Evolutionary conservation across 2,113 vertebrate genomes (phyloP), one percentile per base, ranked within the genome.

Genomic region (Desmodus rotundus): DNA sequence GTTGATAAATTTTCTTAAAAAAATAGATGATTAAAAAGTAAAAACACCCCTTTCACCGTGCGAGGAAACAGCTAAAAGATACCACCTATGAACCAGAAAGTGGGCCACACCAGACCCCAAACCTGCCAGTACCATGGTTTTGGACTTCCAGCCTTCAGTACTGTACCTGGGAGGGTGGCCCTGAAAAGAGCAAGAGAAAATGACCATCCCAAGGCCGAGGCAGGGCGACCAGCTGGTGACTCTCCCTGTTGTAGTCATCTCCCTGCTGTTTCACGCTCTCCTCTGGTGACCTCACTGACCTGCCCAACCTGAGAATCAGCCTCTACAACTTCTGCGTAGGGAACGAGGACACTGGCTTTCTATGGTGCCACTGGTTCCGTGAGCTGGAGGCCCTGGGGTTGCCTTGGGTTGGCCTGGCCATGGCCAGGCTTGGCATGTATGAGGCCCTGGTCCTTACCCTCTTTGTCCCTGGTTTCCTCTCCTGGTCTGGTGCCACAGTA

Each of bases 301-400:
- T 97, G 36, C 97, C 98, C 20, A 16, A 94, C 38, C 98, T 98
- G 87, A 3, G 63, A 15, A 97, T 98, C 0, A 98, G 98, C 95
- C 98, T 98, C 96, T 98, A 97, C 93, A 98, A 97, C 96, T 98
- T 98, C 97, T 99, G 98, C 90, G 96, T 98, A 52, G 98, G 98
- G 98, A 95, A 98, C 0, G 54, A 96, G 19, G 90, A 70, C 17
- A 17, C 9, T 0, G 0, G 41, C 24, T 19, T 96, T 41, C 96
- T 98, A 24, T 93, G 93, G 17, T 98, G 98, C 84, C 88, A 94
- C 83, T 8, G 93, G 7, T 65, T 17, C 22, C 12, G 91, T 0
- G 92, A 98, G 2, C 94, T 98, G 56, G 90, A 97, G 81, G 52
- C 41, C 1, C 81, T 98, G 47, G 98, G 97, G 4, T 36, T 98